Evolutionary conservation across 2,888 invertebrate genomes (phyloP), one percentile per base, ranked within the genome.

Genomic region (Cataglyphis cursor): DNA sequence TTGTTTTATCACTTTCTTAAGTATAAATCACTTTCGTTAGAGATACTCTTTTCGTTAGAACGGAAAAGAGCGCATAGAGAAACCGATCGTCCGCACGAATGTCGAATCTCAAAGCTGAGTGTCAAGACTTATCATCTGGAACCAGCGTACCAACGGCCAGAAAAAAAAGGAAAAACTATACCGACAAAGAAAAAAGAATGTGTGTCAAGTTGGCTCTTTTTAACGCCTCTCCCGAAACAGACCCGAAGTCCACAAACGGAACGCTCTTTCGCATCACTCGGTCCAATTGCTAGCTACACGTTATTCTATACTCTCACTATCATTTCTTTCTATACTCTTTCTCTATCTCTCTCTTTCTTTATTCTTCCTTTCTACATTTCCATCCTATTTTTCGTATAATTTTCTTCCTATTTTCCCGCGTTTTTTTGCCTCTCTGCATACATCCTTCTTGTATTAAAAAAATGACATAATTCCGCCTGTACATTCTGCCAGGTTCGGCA

Each of bases 171-270:
- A 24, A 59, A 3, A 48, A 44, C 18, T 31, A 51, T 51, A 70
- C 28, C 62, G 68, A 83, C 38, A 44, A 81, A 41, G 21, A 75
- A 59, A 75, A 65, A 41, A 24, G 48, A 87, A 83, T 62, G 48
- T 51, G n/a, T 51, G 80, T 86, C 73, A 90, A 86, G 87, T 85
- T 87, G 90, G 83, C 90, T 90, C 81, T 89, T 89, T 84, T 81
- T 87, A 80, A 86, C 76, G 78, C 81, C 81, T 88, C 70, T 82
- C 83, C 84, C 84, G 64, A 82, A 85, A 89, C 81, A 87, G 68
- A 87, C 83, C 88, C 82, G 41, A 81, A 75, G 81, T 86, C 82
- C 82, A 89, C 31, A 86, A 89, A 78, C 66, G 89, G 84, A 89
- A 85, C 85, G 85, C 89, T 89, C 87, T 89, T 72, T 87, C 83